Percentiles rank a stretch among this genome's conserved stretches.
These are phyloP conservation scores for Hylia prasina DNA, from an alignment of 2,113 vertebrate species.

Conservation along the genomic window DNA sequence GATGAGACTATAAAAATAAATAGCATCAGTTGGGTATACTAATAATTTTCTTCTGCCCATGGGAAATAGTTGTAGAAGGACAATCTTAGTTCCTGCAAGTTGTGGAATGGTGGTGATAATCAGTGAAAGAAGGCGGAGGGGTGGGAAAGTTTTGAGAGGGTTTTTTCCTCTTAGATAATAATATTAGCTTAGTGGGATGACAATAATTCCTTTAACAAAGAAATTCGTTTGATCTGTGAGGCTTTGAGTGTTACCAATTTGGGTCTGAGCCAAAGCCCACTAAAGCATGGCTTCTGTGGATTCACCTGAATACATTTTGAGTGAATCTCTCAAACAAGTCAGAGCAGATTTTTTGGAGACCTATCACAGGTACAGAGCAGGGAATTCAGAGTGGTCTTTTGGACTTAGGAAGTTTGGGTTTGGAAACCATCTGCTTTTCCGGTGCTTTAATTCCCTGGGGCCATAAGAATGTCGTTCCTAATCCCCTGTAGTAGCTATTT, in stretches of 20 bases:
- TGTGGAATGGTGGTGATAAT: not conserved
- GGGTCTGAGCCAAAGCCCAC: not conserved
- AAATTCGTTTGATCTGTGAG: not conserved
- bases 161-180: not conserved
- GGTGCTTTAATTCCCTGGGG: not conserved
- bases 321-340: not conserved
- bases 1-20: not conserved
- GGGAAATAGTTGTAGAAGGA: not conserved
- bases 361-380: not conserved
- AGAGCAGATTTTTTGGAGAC: not conserved
- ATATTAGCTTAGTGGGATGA: not conserved
- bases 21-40: not conserved
- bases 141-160: accelerated
- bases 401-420: not conserved
- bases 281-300: not conserved
- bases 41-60: not conserved
- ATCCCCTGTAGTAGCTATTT: not conserved
- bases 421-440: not conserved
- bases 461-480: not conserved
- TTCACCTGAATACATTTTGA: not conserved
- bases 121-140: not conserved
- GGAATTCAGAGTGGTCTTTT: not conserved
- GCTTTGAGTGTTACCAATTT: not conserved
- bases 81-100: not conserved
- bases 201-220: not conserved